Evolutionary conservation across 2,888 invertebrate species (phyloP).

Genomic region (Drosophila mimetica): DNA sequence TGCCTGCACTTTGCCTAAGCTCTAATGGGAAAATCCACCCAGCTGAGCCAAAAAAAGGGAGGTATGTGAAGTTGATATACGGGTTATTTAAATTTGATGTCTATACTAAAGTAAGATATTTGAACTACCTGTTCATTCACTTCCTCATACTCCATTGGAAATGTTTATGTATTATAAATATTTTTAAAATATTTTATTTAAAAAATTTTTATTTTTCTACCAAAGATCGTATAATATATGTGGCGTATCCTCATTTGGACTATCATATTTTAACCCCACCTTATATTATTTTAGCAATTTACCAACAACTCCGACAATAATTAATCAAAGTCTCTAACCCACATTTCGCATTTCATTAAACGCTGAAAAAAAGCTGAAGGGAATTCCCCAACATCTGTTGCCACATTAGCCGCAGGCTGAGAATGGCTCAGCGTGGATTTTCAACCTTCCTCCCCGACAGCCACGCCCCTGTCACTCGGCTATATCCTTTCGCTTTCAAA

Average conservation of each 20-base stretch:
- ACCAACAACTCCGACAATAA: conserved; percentile 39
- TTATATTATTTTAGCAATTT: not conserved
- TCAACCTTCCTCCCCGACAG: conserved; percentile 19
- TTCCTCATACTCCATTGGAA: no score
- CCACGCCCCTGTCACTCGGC: conserved; percentile 19
- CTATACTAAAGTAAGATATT: not conserved
- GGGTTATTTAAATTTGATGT: no score
- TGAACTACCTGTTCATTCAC: no score
- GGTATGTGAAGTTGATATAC: not conserved
- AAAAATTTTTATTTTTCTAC: not conserved
- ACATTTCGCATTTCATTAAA: conserved; percentile 48
- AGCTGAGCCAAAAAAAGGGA: not conserved
- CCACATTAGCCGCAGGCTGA: conserved; percentile 65
- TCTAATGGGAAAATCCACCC: conserved; percentile 11
- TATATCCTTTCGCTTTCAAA: conserved; percentile 43
- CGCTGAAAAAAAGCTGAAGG: conserved; percentile 24
- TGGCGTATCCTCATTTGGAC: not conserved
- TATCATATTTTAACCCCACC: not conserved
- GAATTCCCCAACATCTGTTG: conserved; percentile 61
- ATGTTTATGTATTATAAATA: no score
- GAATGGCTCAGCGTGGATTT: conserved; percentile 8
- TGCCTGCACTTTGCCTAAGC: conserved; percentile 17
- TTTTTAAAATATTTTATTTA: no score
- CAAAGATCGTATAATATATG: not conserved
- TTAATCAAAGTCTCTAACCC: conserved; percentile 56